Evolutionary conservation across 2,888 invertebrate genomes (phyloP).

Genomic region (Netelia melanura): DNA sequence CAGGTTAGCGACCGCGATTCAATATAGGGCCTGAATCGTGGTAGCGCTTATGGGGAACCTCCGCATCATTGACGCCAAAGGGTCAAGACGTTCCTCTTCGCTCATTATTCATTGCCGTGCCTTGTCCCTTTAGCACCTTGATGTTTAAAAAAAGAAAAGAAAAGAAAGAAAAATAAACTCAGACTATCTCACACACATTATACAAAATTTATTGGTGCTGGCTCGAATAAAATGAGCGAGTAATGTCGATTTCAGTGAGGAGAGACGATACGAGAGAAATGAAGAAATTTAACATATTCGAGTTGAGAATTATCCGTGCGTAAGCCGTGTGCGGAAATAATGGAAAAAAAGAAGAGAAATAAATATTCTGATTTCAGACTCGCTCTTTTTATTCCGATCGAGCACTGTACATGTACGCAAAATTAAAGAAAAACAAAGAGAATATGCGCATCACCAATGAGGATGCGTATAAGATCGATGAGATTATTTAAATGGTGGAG

Average conservation of each 20-base stretch:
- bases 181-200: constrained; percentile 51
- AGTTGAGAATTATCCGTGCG: constrained; percentile 23
- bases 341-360: background rate
- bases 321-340: constrained; percentile 37
- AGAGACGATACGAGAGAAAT: constrained; percentile 6
- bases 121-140: constrained; percentile 71
- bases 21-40: constrained; percentile 83
- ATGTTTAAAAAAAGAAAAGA: constrained; percentile 56
- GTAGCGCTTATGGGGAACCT: constrained; percentile 60
- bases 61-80: constrained; percentile 69
- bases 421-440: constrained; percentile 10
- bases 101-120: constrained; percentile 70
- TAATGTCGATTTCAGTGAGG: background rate
- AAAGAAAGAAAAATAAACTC: constrained; percentile 29
- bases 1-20: constrained; percentile 77
- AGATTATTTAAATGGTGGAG: constrained; percentile 32
- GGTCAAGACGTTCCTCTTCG: constrained; percentile 70
- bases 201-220: constrained; percentile 36
- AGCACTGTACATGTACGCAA: constrained; percentile 29
- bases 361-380: constrained; percentile 29
- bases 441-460: constrained; percentile 41
- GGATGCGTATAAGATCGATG: constrained; percentile 27
- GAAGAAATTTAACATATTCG: background rate
- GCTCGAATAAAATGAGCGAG: constrained; percentile 47
- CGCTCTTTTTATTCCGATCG: constrained; percentile 50